These are phyloP conservation scores for Dolichotis patagonum DNA, from an alignment of 2,113 vertebrate species.

Conservation along the genomic window DNA sequence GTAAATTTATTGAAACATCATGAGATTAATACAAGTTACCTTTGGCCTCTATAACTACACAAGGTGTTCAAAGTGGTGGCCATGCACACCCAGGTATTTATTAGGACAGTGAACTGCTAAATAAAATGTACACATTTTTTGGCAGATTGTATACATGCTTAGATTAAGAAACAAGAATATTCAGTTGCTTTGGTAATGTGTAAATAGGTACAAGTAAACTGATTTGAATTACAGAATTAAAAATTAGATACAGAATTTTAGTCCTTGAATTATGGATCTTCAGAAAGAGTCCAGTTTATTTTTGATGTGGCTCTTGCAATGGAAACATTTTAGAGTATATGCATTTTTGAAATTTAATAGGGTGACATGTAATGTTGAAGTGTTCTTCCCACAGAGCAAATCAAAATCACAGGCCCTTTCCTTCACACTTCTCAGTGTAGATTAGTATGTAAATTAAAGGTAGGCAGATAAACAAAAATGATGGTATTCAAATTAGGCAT, in stretches of 20 bases:
- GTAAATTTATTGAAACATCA: neutral
- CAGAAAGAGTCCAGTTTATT: slow-evolving; percentile 31
- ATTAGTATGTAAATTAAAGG: slow-evolving; percentile 26
- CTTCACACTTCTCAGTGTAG: neutral
- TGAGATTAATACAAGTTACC: neutral
- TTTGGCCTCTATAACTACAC: neutral
- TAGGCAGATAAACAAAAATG: slow-evolving; percentile 52
- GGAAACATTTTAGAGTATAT: slow-evolving; percentile 24
- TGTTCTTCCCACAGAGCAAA: slow-evolving; percentile 15
- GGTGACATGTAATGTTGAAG: slow-evolving; percentile 28
- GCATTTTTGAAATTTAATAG: slow-evolving; percentile 49
- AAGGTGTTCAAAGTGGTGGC: neutral
- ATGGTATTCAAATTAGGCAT: neutral
- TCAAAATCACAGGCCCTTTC: neutral
- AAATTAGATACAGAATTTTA: slow-evolving; percentile 17
- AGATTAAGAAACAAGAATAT: neutral
- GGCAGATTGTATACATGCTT: neutral
- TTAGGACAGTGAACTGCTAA: neutral
- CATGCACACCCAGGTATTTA: neutral
- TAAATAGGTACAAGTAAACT: neutral
- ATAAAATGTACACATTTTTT: neutral
- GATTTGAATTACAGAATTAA: neutral
- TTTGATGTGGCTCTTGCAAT: slow-evolving; percentile 25
- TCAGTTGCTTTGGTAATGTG: neutral
- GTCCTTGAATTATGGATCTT: slow-evolving; percentile 1